These are phyloP conservation scores for Drosophila falleni DNA, from an alignment of 2,888 invertebrate genomes.

Conservation along the genomic window DNA sequence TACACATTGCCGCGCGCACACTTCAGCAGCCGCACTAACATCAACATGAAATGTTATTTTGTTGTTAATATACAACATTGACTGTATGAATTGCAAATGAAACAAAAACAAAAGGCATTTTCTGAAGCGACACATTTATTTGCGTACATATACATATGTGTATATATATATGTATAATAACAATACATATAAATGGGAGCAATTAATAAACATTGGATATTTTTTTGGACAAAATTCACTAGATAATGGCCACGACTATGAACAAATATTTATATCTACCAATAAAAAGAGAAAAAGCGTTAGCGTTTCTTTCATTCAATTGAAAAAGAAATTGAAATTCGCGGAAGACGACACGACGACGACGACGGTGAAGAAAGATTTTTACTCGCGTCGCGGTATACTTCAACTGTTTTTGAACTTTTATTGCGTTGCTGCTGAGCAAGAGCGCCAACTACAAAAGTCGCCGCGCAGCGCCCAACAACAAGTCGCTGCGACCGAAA, in stretches of 20 bases:
- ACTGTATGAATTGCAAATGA: constrained; percentile 30
- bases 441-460: constrained; percentile 75
- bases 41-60: constrained; percentile 42
- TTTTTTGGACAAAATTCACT: constrained; percentile 26
- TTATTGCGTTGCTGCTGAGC: constrained; percentile 82
- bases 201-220: constrained; percentile 42
- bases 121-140: constrained; percentile 50
- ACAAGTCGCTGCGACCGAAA: constrained; percentile 42
- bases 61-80: constrained; percentile 25
- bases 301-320: constrained; percentile 55
- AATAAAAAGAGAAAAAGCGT: constrained; percentile 45
- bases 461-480: constrained; percentile 64
- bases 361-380: constrained; percentile 76
- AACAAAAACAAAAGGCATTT: constrained; percentile 33
- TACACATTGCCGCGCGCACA: constrained; percentile 46
- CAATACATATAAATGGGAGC: constrained; percentile 34
- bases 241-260: constrained; percentile 35
- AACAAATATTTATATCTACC: constrained; percentile 46
- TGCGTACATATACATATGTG: constrained; percentile 16
- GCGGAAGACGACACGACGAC: constrained; percentile 72
- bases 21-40: constrained; percentile 38
- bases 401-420: constrained; percentile 81
- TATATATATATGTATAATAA: constrained; percentile 15
- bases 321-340: constrained; percentile 67
- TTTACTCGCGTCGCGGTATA: constrained; percentile 83